Evolutionary conservation across 2,113 vertebrate genomes (phyloP), one percentile per base, ranked within the genome.

Genomic region (Proteles cristata): DNA sequence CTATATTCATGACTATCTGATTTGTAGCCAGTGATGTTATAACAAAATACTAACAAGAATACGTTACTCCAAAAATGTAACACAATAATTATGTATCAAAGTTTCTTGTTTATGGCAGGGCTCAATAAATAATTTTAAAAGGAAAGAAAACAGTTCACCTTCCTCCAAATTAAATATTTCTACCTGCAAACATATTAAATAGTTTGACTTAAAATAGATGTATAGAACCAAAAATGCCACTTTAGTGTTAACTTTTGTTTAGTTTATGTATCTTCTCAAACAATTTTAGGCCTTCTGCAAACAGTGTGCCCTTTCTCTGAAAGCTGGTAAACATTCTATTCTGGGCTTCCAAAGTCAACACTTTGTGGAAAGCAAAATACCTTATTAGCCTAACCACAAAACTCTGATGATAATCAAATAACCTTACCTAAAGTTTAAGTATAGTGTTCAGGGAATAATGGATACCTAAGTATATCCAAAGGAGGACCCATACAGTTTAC

Each of bases 1-100:
- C 96, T 97, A 93, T 53, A 98, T 96, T 95, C 55, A 95, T 58
- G 66, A 88, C 58, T 96, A 82, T 94, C 53, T 96, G 11, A 93
- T 1, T 33, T 92, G 58, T 86, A 98, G 23, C 33, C 83, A 97
- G 76, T 1, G 0, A 97, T 91, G 89, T 95, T n/a, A 71, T 63
- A 89, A 93, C 53, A 81, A 96, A 97, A 93, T 31, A 16, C 11
- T 87, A 89, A 84, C 7, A 90, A 94, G 35, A 96, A 96, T 88
- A 93, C 74, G 83, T 73, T 63, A 39, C 43, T 84, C 14, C 7
- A 43, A 91, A 94, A 93, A 71, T 88, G 3, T 16, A 92, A 93
- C 39, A 12, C 11, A 94, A 33, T 88, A 61, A 90, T 5, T 33
- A 33, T n/a, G 7, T 66, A 14, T 68, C 83, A 88, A 58, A 69